phyloP scores from a whole-genome alignment of 2,888 invertebrate species.

The Entomobrya multifasciata region DNA sequence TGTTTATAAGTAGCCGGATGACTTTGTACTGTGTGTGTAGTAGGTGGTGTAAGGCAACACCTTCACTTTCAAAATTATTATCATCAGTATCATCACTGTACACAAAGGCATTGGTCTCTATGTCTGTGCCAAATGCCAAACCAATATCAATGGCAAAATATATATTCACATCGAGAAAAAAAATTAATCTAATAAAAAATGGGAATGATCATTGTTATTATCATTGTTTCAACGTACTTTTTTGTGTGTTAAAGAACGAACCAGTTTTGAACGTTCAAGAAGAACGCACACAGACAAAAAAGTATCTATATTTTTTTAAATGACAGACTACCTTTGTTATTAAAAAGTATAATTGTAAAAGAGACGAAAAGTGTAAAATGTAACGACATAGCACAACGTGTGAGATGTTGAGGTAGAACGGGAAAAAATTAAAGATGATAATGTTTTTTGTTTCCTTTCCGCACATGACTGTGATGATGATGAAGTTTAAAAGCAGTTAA shows the following conservation, averaged over 20 bases:
- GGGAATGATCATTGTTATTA: slow-evolving; percentile 46
- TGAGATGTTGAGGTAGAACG: slow-evolving; percentile 54
- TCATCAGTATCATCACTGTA: background rate
- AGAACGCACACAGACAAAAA: too few species aligned
- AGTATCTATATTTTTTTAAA: too few species aligned
- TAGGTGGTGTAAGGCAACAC: slow-evolving; percentile 61
- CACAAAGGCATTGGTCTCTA: background rate
- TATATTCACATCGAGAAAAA: too few species aligned
- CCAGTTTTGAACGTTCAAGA: slow-evolving; percentile 32
- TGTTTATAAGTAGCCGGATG: background rate
- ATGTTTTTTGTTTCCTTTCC: slow-evolving; percentile 26
- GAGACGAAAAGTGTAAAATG: slow-evolving; percentile 37
- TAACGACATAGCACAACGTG: slow-evolving; percentile 42
- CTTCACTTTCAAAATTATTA: slow-evolving; percentile 64
- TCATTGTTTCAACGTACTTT: background rate
- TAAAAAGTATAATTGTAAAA: background rate
- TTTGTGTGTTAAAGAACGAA: slow-evolving; percentile 29
- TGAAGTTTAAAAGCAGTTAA: slow-evolving; percentile 39
- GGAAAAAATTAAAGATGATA: slow-evolving; percentile 18
- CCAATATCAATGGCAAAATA: background rate
- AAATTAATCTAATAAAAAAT: slow-evolving; percentile 41
- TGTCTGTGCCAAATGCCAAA: too few species aligned
- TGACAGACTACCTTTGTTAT: too few species aligned
- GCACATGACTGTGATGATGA: slow-evolving; percentile 21
- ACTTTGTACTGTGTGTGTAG: slow-evolving; percentile 12